These are phyloP conservation scores for Sphenopsis melanotis DNA, from an alignment of 2,797 vertebrate species.

Conservation along the genomic window DNA sequence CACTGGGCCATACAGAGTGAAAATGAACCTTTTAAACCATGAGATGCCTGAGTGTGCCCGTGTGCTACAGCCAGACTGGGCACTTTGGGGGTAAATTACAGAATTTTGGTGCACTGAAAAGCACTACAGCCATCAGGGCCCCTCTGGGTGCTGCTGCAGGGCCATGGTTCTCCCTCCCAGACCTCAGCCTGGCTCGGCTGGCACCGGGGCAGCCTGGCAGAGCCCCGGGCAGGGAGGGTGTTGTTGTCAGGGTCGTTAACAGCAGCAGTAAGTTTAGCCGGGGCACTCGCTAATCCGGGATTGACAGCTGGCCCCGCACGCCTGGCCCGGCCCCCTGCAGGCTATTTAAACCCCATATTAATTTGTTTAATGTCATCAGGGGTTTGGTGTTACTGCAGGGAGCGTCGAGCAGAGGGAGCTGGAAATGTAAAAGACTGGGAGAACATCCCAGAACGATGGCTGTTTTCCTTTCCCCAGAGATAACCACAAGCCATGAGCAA, in stretches of 20 bases:
- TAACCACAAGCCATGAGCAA: not conserved
- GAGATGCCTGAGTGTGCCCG: not conserved
- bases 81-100: not conserved
- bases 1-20: not conserved
- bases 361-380: slow-evolving; percentile 57
- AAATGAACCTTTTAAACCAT: not conserved
- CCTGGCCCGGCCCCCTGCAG: slow-evolving; percentile 9
- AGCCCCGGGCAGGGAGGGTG: not conserved
- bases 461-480: not conserved
- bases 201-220: not conserved
- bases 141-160: fast-evolving
- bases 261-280: slow-evolving; percentile 8
- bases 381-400: not conserved
- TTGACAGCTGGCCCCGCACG: slow-evolving; percentile 26
- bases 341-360: slow-evolving; percentile 57
- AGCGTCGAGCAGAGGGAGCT: not conserved
- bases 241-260: not conserved
- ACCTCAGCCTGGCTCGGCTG: fast-evolving
- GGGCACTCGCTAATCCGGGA: slow-evolving; percentile 10
- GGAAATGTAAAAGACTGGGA: not conserved
- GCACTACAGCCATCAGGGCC: fast-evolving
- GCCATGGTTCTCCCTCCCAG: not conserved
- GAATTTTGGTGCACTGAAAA: not conserved
- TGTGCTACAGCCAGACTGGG: not conserved
- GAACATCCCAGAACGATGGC: not conserved